Base-by-base conservation (phyloP, 2,113 vertebrate genomes). In the Perca flavescens region DNA sequence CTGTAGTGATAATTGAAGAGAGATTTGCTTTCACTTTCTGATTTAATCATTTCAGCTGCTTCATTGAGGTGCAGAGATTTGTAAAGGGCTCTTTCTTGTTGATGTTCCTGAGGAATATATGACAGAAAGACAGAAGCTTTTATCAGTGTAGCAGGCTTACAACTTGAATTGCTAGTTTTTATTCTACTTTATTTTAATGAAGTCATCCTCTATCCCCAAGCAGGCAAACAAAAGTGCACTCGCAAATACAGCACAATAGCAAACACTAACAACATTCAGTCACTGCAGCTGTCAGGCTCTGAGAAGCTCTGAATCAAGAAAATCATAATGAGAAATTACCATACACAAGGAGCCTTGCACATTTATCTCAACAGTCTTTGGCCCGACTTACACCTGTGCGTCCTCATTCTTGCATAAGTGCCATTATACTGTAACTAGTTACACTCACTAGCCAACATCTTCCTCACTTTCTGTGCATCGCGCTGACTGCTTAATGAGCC, bases 241-340 rank as follows among this genome's bases (percentile, higher is more conserved):
- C 76, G 34, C n/a, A 40, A 40, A 19, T 53, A 17, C 28, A 19
- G 53, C 58, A 65, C 60, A 62, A 46, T 40, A 70, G 64, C 28
- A 84, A 72, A 84, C 80, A 74, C 34, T 52, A 64, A 34, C 73
- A 36, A 36, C 63, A 57, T 75, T 82, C 62, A 87, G 84, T 76
- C 64, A 22, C 69, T 71, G 82, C 86, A 92, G 85, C 91, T 92
- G 89, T 79, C 78, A 69, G 28, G 21, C 16, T 73, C 22, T 79
- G 54, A 84, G 76, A 85, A 86, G 49, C 79, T 91, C 61, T 79
- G 78, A 84, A 89, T 83, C 67, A 83, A 82, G 78, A 43, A 77
- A 86, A 84, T 79, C 66, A 82, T 90, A 76, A 93, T 86, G 83
- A 90, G 77, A 86, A 60, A 92, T 92, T 91, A 89, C 80, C 89